Conservation (phyloP, 2,888 invertebrate genomes). For the Lepetodrilus schrolli region DNA sequence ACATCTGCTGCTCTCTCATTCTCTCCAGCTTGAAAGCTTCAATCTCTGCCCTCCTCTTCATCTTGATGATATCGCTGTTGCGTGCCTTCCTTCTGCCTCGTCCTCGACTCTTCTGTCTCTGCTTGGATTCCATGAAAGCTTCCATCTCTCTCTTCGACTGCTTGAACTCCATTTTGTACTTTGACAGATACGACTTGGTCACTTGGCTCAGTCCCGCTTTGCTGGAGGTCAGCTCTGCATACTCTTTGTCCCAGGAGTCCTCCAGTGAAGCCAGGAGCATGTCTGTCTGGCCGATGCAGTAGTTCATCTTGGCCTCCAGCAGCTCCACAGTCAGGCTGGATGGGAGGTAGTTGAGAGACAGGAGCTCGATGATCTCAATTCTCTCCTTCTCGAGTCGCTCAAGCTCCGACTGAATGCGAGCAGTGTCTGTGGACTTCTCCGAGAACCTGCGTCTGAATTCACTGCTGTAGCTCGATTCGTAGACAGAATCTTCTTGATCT, state of each 20-base stretch:
- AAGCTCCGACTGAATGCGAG: slow-evolving; percentile 60
- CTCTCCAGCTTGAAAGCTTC: slow-evolving; percentile 72
- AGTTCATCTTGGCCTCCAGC: slow-evolving; percentile 75
- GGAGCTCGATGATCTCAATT: slow-evolving; percentile 68
- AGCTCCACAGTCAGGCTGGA: slow-evolving; percentile 74
- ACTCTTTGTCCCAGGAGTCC: slow-evolving; percentile 52
- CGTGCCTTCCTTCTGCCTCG: slow-evolving; percentile 56
- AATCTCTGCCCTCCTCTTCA: slow-evolving; percentile 62
- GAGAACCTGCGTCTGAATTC: neutral
- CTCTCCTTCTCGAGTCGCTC: slow-evolving; percentile 70
- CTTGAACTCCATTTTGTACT: slow-evolving; percentile 65
- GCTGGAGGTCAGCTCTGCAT: slow-evolving; percentile 30
- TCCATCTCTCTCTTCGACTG: slow-evolving; percentile 67
- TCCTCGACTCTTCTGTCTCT: slow-evolving; percentile 49
- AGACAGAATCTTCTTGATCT: slow-evolving; percentile 42
- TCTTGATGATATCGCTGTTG: slow-evolving; percentile 51
- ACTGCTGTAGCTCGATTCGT: slow-evolving; percentile 19
- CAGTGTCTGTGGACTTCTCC: neutral
- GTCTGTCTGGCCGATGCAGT: slow-evolving; percentile 75
- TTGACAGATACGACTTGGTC: slow-evolving; percentile 60
- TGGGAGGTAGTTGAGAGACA: slow-evolving; percentile 70
- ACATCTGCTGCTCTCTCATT: slow-evolving; percentile 58
- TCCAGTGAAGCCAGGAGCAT: slow-evolving; percentile 70
- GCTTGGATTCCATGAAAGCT: slow-evolving; percentile 60
- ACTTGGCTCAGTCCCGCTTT: slow-evolving; percentile 40